phyloP scores from a whole-genome alignment of 2,888 invertebrate genomes.

The Druceiella hillmani region DNA sequence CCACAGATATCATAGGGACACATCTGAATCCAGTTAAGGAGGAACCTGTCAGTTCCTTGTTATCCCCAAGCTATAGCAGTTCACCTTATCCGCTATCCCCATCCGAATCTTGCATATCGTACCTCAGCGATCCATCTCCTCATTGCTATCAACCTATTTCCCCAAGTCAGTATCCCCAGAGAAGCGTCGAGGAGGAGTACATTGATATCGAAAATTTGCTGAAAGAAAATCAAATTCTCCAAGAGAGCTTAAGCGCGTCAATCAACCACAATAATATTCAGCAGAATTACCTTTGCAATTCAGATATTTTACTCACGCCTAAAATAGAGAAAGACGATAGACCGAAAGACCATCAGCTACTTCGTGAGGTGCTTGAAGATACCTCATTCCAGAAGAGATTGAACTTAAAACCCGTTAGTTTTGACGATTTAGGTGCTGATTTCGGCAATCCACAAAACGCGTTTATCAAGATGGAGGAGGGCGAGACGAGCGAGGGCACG shows the following conservation, averaged over 20 bases:
- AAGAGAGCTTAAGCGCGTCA: slow-evolving; percentile 32
- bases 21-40: slow-evolving; percentile 39
- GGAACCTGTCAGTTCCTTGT: slow-evolving; percentile 47
- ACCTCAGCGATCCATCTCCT: slow-evolving; percentile 52
- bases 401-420: slow-evolving; percentile 74
- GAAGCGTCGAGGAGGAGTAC: slow-evolving; percentile 53
- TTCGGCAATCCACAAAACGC: slow-evolving; percentile 43
- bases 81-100: slow-evolving; percentile 53
- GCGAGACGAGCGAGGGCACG: slow-evolving; percentile 38
- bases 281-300: slow-evolving; percentile 34
- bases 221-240: slow-evolving; percentile 51
- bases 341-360: slow-evolving; percentile 65
- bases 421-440: slow-evolving; percentile 51
- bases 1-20: slow-evolving; percentile 26
- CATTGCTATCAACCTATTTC: slow-evolving; percentile 28
- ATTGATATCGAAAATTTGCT: slow-evolving; percentile 57
- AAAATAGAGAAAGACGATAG: slow-evolving; percentile 50
- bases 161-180: slow-evolving; percentile 28
- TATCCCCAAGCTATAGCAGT: slow-evolving; percentile 42
- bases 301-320: too few species aligned
- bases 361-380: slow-evolving; percentile 77
- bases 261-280: slow-evolving; percentile 30
- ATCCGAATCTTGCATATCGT: slow-evolving; percentile 52
- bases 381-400: slow-evolving; percentile 81
- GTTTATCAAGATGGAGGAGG: slow-evolving; percentile 62